Evolutionary conservation across 2,113 vertebrate species (phyloP), one percentile per base, ranked within the genome.

Genomic region (Heptranchias perlo): DNA sequence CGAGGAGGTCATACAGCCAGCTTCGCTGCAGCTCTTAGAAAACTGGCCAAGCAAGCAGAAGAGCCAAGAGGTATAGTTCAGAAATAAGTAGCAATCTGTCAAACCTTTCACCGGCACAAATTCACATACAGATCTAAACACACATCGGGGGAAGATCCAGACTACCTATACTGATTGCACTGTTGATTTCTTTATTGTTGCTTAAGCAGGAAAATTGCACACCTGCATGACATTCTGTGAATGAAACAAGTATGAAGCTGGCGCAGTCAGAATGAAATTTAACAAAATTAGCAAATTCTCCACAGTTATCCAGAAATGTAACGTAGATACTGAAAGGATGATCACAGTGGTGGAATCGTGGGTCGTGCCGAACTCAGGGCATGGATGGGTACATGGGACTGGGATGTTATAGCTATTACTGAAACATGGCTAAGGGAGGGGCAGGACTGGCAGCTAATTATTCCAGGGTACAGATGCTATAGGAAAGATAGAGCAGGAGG

Each of bases 1-100:
- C 47, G 44, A 49, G 95, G 69, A 44, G 58, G 39, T 44, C 82
- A 91, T 54, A 67, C 95, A 25, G 96, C 82, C 4, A 93, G 96
- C 67, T 96, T 96, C 44, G 95, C 96, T 39, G 96, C 95, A 44
- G 96, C 96, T 8, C 73, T 96, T 47, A 52, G 95, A 54, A 78
- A 96, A 78, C 86, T 96, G 61, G 96, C 96, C 82, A 96, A 76
- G 35, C 96, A 96, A 76, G 84, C 96, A n/a, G 95, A 96, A 73
- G 96, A 96, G 5, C 96, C 96, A 52, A 87, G 67, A 96, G 96
- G 94, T 96, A 96, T 18, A 52, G 76, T 78, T 91, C 94, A 69
- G 5, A 28, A 35, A 47, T 69, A 95, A 44, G 47, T 95, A 67
- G 10, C 47, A 31, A 95, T 95, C 47, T 73, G 47, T 39, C 39